Percentiles rank a stretch among this genome's conserved stretches.
These are phyloP conservation scores for Acronicta psi DNA, from an alignment of 2,888 invertebrate species.

Conservation along the genomic window DNA sequence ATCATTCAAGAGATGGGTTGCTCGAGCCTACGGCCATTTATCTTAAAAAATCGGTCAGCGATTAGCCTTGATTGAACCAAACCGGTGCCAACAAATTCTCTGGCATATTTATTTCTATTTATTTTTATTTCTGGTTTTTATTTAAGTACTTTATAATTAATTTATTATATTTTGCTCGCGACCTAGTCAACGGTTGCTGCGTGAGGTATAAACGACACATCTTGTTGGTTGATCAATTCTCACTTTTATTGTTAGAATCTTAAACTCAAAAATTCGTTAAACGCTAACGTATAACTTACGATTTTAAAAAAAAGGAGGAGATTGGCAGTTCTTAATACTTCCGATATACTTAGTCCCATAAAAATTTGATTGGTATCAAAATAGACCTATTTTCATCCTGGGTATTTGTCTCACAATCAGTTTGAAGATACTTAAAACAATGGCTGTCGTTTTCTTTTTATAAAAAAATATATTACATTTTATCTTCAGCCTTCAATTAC, in stretches of 20 bases:
- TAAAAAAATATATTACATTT: too few relatives aligned
- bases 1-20: conserved; percentile 21
- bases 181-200: background rate
- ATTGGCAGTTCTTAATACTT: too few relatives aligned
- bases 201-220: background rate
- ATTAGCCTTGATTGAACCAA: conserved; percentile 19
- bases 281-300: too few relatives aligned
- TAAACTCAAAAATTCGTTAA: background rate
- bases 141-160: conserved; percentile 1
- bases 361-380: too few relatives aligned
- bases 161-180: background rate
- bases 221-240: background rate
- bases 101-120: conserved; percentile 11
- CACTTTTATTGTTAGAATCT: background rate
- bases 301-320: too few relatives aligned
- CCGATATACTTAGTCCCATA: too few relatives aligned
- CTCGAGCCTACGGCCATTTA: conserved; percentile 10
- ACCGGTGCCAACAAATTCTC: conserved; percentile 30
- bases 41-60: conserved; percentile 41
- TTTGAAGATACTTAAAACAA: too few relatives aligned
- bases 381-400: too few relatives aligned
- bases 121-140: conserved; percentile 20
- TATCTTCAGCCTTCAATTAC: too few relatives aligned
- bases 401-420: too few relatives aligned
- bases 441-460: too few relatives aligned